phyloP scores from a whole-genome alignment of 2,113 vertebrate genomes.

The Benitochromis conjunctus region DNA sequence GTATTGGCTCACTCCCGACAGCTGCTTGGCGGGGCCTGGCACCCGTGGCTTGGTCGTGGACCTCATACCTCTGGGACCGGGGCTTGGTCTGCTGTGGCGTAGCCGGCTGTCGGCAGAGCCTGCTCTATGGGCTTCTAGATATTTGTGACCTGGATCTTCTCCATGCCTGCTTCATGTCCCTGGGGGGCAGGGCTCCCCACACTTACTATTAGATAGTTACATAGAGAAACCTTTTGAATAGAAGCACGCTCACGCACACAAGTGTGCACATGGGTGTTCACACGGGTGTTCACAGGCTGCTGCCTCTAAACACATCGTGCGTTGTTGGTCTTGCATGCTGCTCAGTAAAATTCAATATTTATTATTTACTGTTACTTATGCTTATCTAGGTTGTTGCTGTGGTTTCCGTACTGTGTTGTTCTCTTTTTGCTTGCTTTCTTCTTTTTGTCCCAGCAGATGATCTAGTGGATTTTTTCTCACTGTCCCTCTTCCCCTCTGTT shows the following conservation, averaged over 20 bases:
- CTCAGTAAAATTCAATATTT: neutral
- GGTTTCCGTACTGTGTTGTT: neutral
- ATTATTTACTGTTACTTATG: neutral
- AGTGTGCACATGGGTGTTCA: too few relatives aligned
- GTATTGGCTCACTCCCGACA: too few relatives aligned
- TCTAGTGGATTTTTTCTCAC: neutral
- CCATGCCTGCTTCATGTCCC: neutral
- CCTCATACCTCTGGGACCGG: too few relatives aligned
- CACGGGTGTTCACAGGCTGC: neutral
- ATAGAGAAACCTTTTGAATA: neutral
- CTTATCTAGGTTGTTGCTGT: neutral
- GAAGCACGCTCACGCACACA: neutral
- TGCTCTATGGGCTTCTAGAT: neutral
- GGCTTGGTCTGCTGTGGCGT: too few relatives aligned
- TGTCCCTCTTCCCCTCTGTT: neutral
- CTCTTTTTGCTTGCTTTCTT: neutral
- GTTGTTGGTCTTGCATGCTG: neutral
- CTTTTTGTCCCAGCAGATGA: neutral
- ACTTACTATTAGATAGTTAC: neutral
- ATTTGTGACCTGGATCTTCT: neutral
- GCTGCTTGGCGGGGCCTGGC: too few relatives aligned
- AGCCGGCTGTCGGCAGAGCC: too few relatives aligned
- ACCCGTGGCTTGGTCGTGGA: too few relatives aligned
- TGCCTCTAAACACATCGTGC: neutral
- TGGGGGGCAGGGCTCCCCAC: neutral